phyloP scores from a whole-genome alignment of 1,140 invertebrate species.

The Telenomus remus region DNA sequence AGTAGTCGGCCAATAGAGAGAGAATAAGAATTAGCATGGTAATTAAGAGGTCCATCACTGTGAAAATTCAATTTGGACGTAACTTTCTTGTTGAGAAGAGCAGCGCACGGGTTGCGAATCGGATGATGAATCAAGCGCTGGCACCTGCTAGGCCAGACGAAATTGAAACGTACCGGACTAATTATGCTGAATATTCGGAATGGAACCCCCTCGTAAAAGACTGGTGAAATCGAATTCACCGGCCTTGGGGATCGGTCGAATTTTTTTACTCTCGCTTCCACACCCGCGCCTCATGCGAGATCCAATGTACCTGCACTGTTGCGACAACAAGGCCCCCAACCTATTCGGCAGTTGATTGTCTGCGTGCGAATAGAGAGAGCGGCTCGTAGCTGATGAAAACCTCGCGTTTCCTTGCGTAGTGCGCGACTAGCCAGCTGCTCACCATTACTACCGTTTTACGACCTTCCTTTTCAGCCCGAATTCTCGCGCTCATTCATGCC shows the following conservation, averaged over 20 bases:
- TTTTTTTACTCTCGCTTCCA: neutral
- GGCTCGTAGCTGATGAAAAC: slow-evolving; percentile 69
- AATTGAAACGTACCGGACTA: slow-evolving; percentile 55
- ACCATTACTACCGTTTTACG: slow-evolving; percentile 45
- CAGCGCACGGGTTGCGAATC: slow-evolving; percentile 35
- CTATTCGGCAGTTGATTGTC: slow-evolving; percentile 28
- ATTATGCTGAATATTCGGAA: slow-evolving; percentile 41
- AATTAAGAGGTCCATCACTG: slow-evolving; percentile 73
- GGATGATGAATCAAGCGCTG: slow-evolving; percentile 54
- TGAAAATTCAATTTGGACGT: slow-evolving; percentile 61
- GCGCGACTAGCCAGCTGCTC: slow-evolving; percentile 18
- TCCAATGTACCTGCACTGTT: slow-evolving; percentile 53
- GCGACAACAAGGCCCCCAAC: slow-evolving; percentile 36
- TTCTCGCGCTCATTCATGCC: slow-evolving; percentile 41
- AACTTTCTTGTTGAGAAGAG: slow-evolving; percentile 45
- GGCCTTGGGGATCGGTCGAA: slow-evolving; percentile 16
- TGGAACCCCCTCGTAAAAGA: slow-evolving; percentile 8
- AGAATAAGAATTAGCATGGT: slow-evolving; percentile 63
- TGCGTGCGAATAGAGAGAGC: slow-evolving; percentile 44
- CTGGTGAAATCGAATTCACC: slow-evolving; percentile 26
- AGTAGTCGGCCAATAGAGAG: slow-evolving; percentile 70
- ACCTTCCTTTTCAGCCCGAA: slow-evolving; percentile 41
- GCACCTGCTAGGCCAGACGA: slow-evolving; percentile 47
- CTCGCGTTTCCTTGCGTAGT: slow-evolving; percentile 60
- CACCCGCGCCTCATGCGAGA: slow-evolving; percentile 40